Evolutionary conservation across 2,888 invertebrate species (phyloP).

Genomic region (Heterodera filipjevi): DNA sequence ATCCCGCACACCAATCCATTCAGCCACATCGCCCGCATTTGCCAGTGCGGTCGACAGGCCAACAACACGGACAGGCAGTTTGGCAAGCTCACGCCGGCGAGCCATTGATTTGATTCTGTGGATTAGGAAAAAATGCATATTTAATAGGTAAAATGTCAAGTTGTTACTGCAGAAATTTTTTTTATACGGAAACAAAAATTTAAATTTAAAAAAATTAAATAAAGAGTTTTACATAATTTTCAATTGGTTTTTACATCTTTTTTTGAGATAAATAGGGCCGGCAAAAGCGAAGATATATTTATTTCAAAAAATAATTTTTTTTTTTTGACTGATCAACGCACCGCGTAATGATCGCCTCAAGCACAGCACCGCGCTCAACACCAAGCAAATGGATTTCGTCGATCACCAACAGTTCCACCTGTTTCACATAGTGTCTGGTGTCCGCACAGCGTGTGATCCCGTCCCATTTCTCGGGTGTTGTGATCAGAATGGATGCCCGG

Average conservation of each 20-base stretch:
- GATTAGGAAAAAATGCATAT: too few relatives aligned
- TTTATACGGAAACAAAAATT: background rate
- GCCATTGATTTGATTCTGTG: constrained; percentile 57
- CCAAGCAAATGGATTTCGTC: constrained; percentile 94
- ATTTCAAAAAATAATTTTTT: too few relatives aligned
- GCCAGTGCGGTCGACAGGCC: constrained; percentile 96
- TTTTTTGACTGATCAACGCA: background rate
- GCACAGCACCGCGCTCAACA: constrained; percentile 72
- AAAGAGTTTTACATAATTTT: background rate
- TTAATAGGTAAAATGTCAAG: background rate
- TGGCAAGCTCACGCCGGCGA: constrained; percentile 46
- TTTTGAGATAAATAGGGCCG: too few relatives aligned
- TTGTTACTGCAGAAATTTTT: too few relatives aligned
- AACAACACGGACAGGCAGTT: constrained; percentile 78
- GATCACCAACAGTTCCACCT: constrained; percentile 73
- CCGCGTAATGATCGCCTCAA: constrained; percentile 96
- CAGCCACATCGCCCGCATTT: constrained; percentile 92
- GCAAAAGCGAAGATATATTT: too few relatives aligned
- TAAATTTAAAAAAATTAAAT: too few relatives aligned
- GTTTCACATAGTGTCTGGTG: constrained; percentile 83
- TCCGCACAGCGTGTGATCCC: constrained; percentile 90
- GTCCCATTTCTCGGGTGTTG: constrained; percentile 99
- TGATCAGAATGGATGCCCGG: constrained; percentile 87
- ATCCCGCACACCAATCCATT: constrained; percentile 85
- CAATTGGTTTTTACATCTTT: too few relatives aligned